Evolutionary conservation across 2,797 vertebrate species (phyloP).

Genomic region (Falco peregrinus): DNA sequence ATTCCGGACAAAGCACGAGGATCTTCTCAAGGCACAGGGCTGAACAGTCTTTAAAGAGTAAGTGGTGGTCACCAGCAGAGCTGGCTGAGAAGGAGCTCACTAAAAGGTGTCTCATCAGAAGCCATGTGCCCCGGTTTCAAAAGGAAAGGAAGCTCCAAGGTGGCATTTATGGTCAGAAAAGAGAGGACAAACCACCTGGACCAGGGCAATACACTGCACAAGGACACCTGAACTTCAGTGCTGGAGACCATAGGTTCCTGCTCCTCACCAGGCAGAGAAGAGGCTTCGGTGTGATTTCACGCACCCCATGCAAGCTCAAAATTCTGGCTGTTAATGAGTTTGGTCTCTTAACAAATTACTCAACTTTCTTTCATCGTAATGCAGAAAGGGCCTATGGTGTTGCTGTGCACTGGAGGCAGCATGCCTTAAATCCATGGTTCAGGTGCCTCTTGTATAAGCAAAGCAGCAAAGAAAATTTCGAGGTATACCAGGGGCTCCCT

Average conservation of each 20-base stretch:
- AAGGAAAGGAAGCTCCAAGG: neutral
- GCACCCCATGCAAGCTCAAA: neutral
- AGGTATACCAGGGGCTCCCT: neutral
- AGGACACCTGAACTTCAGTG: neutral
- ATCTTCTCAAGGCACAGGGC: neutral
- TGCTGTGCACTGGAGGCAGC: neutral
- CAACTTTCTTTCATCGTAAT: neutral
- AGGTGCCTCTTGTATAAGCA: neutral
- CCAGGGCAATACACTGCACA: neutral
- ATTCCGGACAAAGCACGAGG: neutral
- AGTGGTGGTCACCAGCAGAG: neutral
- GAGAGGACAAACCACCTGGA: neutral
- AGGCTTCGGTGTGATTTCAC: neutral
- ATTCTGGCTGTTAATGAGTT: neutral
- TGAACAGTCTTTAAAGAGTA: neutral
- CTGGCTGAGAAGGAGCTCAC: neutral
- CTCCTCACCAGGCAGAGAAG: neutral
- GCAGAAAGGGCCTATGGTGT: neutral
- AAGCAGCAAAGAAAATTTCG: neutral
- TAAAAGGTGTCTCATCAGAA: accelerated
- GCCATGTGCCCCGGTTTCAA: neutral
- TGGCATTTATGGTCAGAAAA: neutral
- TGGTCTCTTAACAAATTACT: neutral
- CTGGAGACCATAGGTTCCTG: neutral
- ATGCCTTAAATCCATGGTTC: neutral